Base-by-base conservation (phyloP, 2,113 vertebrate species). In the Boulengeromyrus knoepffleri region DNA sequence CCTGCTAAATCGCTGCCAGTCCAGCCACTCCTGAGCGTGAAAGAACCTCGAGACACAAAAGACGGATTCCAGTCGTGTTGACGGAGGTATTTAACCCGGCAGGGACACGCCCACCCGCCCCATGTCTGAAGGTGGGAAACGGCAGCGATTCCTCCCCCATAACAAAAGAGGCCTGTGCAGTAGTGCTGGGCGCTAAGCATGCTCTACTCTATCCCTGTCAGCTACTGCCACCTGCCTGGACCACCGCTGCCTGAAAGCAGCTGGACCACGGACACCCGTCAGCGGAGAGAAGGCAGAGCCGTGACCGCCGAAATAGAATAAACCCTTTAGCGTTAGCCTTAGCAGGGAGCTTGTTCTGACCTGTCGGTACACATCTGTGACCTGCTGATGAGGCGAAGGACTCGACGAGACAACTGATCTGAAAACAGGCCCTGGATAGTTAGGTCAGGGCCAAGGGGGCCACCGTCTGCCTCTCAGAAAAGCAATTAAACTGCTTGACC, bases 1-100 rank as follows among this genome's bases (percentile, higher is more conserved):
- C 36, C 15, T 39, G 36, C 62, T 52, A 36, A 87, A 39, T 49
- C 10, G 47, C 58, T 87, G 89, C 5, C 85, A 74, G 62, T 87
- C 56, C 56, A 52, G 83, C 56, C 53, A 90, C 85, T 47, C 83
- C 89, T 90, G 85, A 87, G 46, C 13, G 46, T 87, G 58, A 74
- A 86, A 90, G 50, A 87, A 90, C 89, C 45, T n/a, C 10, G 17
- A 42, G 89, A 50, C 85, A 90, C 84, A 90, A 90, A 90, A 56
- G 53, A 84, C 36, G 56, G 85, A 47, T 36, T 50, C 89, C 45
- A 13, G 17, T 77, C 27, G 27, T 85, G 80, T 89, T 58, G 89
- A 89, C 89, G 47, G 19, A 85, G 50, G 80, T 85, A 62, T 89
- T 58, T 46, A 17, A 47, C 89, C 3, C 47, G 49, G 17, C n/a